These are phyloP conservation scores for Cephus rjabovi DNA, from an alignment of 2,888 invertebrate genomes.

Conservation along the genomic window DNA sequence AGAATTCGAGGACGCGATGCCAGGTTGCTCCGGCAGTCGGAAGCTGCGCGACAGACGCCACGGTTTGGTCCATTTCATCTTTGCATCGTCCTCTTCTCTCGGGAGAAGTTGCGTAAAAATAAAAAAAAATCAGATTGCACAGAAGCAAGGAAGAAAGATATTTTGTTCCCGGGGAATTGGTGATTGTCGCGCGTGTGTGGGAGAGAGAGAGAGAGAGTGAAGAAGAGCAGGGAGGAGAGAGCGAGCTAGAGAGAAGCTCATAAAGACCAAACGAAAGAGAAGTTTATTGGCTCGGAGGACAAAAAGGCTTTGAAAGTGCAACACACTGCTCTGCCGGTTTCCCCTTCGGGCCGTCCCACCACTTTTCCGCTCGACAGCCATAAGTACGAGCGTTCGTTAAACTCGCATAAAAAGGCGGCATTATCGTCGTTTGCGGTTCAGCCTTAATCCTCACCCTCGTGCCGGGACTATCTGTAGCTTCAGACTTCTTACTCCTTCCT, in stretches of 20 bases:
- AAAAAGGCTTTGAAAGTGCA: constrained; percentile 58
- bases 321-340: constrained; percentile 38
- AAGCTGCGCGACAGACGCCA: neutral
- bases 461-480: constrained; percentile 17
- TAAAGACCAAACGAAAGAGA: constrained; percentile 49
- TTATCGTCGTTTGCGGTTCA: constrained; percentile 42
- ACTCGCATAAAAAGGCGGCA: constrained; percentile 49
- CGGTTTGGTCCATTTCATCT: no score
- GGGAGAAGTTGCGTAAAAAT: no score
- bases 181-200: constrained; percentile 15
- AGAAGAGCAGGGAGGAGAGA: neutral
- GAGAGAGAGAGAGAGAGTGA: constrained; percentile 24
- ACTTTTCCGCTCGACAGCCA: constrained; percentile 60
- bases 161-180: neutral
- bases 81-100: no score
- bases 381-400: constrained; percentile 55
- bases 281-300: constrained; percentile 44
- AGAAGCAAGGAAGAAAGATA: neutral
- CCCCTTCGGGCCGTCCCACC: constrained; percentile 58
- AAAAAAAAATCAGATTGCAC: neutral
- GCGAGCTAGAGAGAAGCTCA: constrained; percentile 13
- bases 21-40: neutral
- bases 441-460: neutral
- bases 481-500: constrained; percentile 15
- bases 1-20: no score